Percentiles rank a stretch among this genome's conserved stretches.
These are phyloP conservation scores for Madoqua kirkii DNA, from an alignment of 2,113 vertebrate genomes.

Conservation along the genomic window DNA sequence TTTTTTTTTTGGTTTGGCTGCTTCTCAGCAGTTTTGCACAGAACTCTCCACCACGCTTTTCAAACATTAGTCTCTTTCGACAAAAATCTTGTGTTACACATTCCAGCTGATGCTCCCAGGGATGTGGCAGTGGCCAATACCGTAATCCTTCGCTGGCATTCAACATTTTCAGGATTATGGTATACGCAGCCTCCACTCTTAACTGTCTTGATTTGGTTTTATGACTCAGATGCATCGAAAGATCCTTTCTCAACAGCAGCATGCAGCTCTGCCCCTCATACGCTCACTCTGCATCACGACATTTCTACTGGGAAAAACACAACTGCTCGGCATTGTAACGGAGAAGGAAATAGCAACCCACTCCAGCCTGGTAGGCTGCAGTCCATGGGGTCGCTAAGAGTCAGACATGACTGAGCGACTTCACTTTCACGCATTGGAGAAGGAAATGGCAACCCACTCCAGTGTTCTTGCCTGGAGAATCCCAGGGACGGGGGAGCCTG, in stretches of 20 bases:
- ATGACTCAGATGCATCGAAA: neutral
- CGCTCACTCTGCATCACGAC: neutral
- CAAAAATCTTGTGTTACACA: slow-evolving; percentile 41
- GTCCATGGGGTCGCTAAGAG: no score
- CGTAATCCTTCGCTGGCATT: neutral
- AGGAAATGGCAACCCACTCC: no score
- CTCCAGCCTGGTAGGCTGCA: no score
- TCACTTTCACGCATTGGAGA: no score
- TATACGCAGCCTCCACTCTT: neutral
- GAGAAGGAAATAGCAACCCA: no score
- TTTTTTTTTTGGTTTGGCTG: slow-evolving; percentile 30
- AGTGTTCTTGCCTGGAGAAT: no score
- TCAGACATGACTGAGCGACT: no score
- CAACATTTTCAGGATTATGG: neutral
- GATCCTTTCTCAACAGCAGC: neutral
- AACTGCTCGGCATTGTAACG: neutral
- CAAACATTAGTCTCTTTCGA: slow-evolving; percentile 29
- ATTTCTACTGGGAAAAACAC: neutral
- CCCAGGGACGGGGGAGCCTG: no score
- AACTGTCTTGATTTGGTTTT: neutral
- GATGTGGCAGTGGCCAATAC: neutral
- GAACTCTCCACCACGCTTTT: slow-evolving; percentile 14
- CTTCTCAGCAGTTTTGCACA: slow-evolving; percentile 1
- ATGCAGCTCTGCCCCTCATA: neutral
- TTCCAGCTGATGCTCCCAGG: neutral